Percentiles rank a stretch among this genome's conserved stretches.
phyloP scores from a whole-genome alignment of 2,888 invertebrate genomes.

The Drymonia ruficornis region DNA sequence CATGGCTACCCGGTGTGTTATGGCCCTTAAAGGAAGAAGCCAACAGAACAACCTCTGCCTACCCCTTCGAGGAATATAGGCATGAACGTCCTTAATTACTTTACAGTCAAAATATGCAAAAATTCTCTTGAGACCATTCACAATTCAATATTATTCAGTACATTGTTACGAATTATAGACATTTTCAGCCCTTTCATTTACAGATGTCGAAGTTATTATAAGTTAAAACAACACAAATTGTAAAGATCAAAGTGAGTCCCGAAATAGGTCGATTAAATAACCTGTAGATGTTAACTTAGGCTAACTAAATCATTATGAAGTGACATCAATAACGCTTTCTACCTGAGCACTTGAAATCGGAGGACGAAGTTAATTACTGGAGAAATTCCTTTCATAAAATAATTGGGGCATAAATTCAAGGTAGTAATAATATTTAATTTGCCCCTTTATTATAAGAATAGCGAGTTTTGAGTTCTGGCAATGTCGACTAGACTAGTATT shows the following conservation, averaged over 20 bases:
- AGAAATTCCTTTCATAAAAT: neutral
- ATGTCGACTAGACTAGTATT: too few species aligned
- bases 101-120: too few species aligned
- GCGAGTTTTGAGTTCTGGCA: too few species aligned
- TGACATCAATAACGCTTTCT: constrained; percentile 6
- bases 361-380: neutral
- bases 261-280: constrained; percentile 13
- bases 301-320: constrained; percentile 11
- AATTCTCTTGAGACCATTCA: too few species aligned
- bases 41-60: too few species aligned
- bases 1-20: too few species aligned
- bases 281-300: constrained; percentile 14
- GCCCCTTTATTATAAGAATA: neutral
- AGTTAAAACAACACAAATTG: neutral
- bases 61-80: too few species aligned
- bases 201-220: neutral
- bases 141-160: too few species aligned
- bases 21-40: too few species aligned
- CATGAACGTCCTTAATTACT: too few species aligned
- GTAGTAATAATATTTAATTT: constrained; percentile 5
- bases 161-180: neutral
- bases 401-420: neutral
- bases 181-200: neutral
- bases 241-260: neutral
- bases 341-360: constrained; percentile 1